These are phyloP conservation scores for Xenopus borealis DNA, from an alignment of 2,113 vertebrate species.

Conservation along the genomic window DNA sequence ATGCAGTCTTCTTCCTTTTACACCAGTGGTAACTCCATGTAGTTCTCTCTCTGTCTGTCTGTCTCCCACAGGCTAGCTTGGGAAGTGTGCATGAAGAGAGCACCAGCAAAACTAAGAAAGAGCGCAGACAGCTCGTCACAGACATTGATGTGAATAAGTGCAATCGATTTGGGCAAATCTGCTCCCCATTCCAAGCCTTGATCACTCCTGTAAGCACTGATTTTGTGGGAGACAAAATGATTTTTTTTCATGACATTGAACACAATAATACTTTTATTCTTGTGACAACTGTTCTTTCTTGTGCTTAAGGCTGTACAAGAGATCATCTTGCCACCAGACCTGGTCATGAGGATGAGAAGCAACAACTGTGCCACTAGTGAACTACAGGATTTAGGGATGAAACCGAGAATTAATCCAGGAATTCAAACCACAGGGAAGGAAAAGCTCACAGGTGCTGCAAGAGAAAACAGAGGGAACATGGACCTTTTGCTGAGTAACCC, in stretches of 20 bases:
- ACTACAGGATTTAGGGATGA: background rate
- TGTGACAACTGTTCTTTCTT: background rate
- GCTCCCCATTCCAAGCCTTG: constrained; percentile 54
- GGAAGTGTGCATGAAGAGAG: constrained; percentile 44
- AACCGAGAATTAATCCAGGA: background rate
- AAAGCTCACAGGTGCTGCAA: background rate
- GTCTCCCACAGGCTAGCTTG: background rate
- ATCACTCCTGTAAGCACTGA: constrained; percentile 46
- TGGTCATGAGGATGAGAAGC: constrained; percentile 20
- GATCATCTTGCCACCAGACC: constrained; percentile 35
- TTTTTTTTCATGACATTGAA: background rate
- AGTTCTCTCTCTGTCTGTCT: too few species aligned
- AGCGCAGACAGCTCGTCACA: constrained; percentile 41
- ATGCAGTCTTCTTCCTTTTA: too few species aligned
- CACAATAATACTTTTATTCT: background rate
- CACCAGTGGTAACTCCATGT: too few species aligned
- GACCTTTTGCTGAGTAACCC: too few species aligned
- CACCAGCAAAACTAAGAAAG: constrained; percentile 24
- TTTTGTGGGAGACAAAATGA: background rate
- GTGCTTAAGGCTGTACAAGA: constrained; percentile 43
- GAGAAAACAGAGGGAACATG: too few species aligned
- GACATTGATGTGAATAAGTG: constrained; percentile 40
- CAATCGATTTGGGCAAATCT: constrained; percentile 38
- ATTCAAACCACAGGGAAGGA: background rate
- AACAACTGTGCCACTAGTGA: background rate